Evolutionary conservation across 1,140 invertebrate species (phyloP).

Genomic region (Heliconius himera): DNA sequence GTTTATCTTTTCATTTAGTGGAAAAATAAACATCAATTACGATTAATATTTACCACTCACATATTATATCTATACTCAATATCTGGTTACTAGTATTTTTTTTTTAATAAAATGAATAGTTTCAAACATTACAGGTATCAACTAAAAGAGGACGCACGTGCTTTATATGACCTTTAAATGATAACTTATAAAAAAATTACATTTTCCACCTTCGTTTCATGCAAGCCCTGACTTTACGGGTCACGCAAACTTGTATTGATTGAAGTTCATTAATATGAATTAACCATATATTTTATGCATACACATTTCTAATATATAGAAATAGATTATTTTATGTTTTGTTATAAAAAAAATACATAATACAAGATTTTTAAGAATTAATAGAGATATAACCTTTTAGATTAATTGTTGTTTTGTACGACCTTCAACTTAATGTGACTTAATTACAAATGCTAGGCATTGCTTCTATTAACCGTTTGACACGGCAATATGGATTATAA

Average conservation of each 20-base stretch:
- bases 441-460: background rate
- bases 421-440: background rate
- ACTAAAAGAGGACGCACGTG: background rate
- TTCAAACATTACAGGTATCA: background rate
- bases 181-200: conserved; percentile 23
- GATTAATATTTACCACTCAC: too few species aligned
- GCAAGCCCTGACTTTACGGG: conserved; percentile 13
- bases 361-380: background rate
- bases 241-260: conserved; percentile 25
- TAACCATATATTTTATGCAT: background rate
- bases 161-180: conserved; percentile 17
- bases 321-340: too few species aligned
- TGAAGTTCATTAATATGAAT: conserved; percentile 18
- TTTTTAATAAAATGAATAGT: background rate
- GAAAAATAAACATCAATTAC: background rate
- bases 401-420: background rate
- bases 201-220: conserved; percentile 12
- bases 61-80: too few species aligned
- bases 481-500: background rate
- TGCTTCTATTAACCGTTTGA: background rate
- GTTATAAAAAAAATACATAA: too few species aligned
- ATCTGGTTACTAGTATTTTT: background rate
- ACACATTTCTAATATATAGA: background rate
- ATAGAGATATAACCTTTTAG: background rate
- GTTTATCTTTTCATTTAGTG: too few species aligned